These are phyloP conservation scores for Lethrus apterus DNA, from an alignment of 1,140 invertebrate genomes.

Conservation along the genomic window DNA sequence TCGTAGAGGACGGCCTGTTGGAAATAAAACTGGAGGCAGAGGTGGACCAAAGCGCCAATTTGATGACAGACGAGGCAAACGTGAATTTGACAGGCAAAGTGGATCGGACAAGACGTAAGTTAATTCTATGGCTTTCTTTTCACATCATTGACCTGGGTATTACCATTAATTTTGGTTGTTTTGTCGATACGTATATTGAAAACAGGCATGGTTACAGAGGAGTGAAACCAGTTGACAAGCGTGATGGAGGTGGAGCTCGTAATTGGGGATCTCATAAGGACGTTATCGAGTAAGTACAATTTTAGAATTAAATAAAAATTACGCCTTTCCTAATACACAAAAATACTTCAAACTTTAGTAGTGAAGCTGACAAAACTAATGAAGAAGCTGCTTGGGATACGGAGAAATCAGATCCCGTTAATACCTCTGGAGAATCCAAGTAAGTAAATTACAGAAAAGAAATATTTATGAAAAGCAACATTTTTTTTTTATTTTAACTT, in stretches of 20 bases:
- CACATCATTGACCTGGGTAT: background rate
- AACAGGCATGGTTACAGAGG: slow-evolving; percentile 59
- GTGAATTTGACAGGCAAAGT: slow-evolving; percentile 91
- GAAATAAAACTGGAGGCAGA: slow-evolving; percentile 41
- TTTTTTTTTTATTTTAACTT: too few relatives aligned
- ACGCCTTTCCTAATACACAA: background rate
- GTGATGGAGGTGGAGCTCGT: slow-evolving; percentile 86
- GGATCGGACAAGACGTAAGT: slow-evolving; percentile 87
- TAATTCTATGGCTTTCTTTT: slow-evolving; percentile 11
- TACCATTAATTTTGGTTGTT: background rate
- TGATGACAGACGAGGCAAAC: slow-evolving; percentile 67
- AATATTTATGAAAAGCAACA: too few relatives aligned
- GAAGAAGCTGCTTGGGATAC: slow-evolving; percentile 38
- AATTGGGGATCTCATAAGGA: slow-evolving; percentile 94
- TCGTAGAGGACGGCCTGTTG: slow-evolving; percentile 11
- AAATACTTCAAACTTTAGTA: slow-evolving; percentile 2
- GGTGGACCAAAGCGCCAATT: slow-evolving; percentile 47
- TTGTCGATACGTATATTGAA: slow-evolving; percentile 35
- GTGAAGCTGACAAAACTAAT: slow-evolving; percentile 32
- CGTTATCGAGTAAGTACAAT: slow-evolving; percentile 67
- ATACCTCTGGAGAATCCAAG: slow-evolving; percentile 31
- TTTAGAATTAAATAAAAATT: slow-evolving; percentile 1
- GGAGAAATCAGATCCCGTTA: slow-evolving; percentile 44
- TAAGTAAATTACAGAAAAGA: slow-evolving; percentile 20
- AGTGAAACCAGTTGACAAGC: slow-evolving; percentile 88